Evolutionary conservation across 2,888 invertebrate species (phyloP), one percentile per base, ranked within the genome.

Genomic region (Pegoplata infirma): DNA sequence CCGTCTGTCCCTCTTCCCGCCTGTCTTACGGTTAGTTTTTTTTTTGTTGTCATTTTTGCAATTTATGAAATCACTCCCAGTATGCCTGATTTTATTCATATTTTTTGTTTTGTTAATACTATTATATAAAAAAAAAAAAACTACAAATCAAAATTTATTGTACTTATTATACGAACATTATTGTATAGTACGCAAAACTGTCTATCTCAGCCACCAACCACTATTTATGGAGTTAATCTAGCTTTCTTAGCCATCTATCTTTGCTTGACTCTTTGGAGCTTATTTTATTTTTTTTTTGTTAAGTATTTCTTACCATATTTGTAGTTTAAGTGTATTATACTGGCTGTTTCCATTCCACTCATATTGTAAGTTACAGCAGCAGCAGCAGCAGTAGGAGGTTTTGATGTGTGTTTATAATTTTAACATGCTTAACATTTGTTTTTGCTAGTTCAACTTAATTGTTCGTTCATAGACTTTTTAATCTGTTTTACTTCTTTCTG

Each of bases 1-100:
- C 21, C n/a, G n/a, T n/a, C n/a, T 5, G 44, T 23, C 46, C 2
- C 46, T 64, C 46, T 19, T n/a, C n/a, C n/a, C n/a, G 56, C n/a
- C 21, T 58, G 28, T 40, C 56, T 63, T 55, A 40, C 53, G 46
- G 21, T 66, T 53, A 53, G 36, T 63, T 58, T n/a, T n/a, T n/a
- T n/a, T n/a, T n/a, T 64, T 63, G 56, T 74, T n/a, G 77, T 74
- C 77, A 68, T 68, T 69, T 77, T 58, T 58, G 64, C 73, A 69
- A 72, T 67, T 74, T 53, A 69, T 74, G 64, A 73, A 74, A 68
- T 78, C 68, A 74, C 59, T 63, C 63, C 59, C 40, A 59, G 19
- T 72, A 40, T 53, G 36, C 17, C 55, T 46, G 28, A 51, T 21
- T 51, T 56, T n/a, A n/a, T n/a, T n/a, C n/a, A 40, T 25, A 25